Evolutionary conservation across 2,888 invertebrate species (phyloP).

Genomic region (Oxytorus armatus): DNA sequence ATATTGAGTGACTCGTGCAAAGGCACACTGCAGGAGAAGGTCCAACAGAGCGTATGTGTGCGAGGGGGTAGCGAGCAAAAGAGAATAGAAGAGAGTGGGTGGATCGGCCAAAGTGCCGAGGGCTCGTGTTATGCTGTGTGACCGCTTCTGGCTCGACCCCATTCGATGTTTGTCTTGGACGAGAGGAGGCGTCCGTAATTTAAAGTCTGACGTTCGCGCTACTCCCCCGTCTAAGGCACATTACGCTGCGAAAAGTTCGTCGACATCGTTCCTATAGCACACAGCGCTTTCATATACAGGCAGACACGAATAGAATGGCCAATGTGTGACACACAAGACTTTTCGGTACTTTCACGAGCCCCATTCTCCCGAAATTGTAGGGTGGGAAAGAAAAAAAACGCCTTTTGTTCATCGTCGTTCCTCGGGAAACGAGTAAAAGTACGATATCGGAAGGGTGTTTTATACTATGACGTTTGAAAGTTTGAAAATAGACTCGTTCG

Average conservation of each 20-base stretch:
- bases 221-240: constrained; percentile 31
- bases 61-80: constrained; percentile 30
- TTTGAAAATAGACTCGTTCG: constrained; percentile 41
- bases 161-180: constrained; percentile 72
- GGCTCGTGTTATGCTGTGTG: not conserved
- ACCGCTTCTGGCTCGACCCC: constrained; percentile 66
- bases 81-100: constrained; percentile 41
- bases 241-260: constrained; percentile 60
- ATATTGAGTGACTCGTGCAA: constrained; percentile 55
- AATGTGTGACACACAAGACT: constrained; percentile 45
- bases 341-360: constrained; percentile 29
- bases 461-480: constrained; percentile 21
- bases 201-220: constrained; percentile 67
- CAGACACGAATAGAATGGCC: constrained; percentile 32
- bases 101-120: constrained; percentile 23
- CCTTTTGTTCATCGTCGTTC: constrained; percentile 21
- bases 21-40: constrained; percentile 1
- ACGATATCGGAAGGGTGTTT: constrained; percentile 20
- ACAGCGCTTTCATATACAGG: constrained; percentile 6
- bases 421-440: constrained; percentile 39
- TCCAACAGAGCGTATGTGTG: constrained; percentile 11
- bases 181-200: constrained; percentile 71
- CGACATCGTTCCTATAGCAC: constrained; percentile 30
- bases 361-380: constrained; percentile 15
- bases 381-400: constrained; percentile 13